Base-by-base conservation (phyloP, 2,797 vertebrate genomes). In the Enteromius fasciolatus region DNA sequence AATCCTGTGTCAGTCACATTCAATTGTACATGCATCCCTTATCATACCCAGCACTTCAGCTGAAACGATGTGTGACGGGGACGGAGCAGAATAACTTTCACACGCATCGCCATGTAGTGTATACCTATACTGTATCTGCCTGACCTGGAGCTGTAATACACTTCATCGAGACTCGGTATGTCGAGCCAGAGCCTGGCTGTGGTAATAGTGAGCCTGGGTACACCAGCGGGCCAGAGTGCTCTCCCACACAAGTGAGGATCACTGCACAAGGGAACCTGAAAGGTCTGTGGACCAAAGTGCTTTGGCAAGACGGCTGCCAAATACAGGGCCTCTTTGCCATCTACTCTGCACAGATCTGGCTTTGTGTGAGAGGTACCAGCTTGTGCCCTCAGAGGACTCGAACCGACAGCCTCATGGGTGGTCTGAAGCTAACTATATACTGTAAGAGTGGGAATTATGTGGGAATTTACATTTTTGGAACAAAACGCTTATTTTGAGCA, bases 251-350 rank as follows among this genome's bases (percentile, higher is more conserved):
- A 80, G 41, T 31, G 12, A 68, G 78, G 73, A 81, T 68, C 52
- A 46, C 14, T 68, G 76, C 54, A 57, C 84, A 86, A 48, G 69
- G 50, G 52, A 39, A 61, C 44, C 70, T 61, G 23, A 48, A 68
- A 80, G 76, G 67, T 76, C 81, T 33, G 41, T 44, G 28, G 50
- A 84, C 82, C 80, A 76, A 72, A 87, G 80, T 77, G 70, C 76
- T 83, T 74, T 44, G 75, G 73, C 70, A 82, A 59, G 39, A 52
- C 17, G 17, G 46, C 78, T 88, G 81, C 81, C 87, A 86, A 81
- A 33, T 28, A 17, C 52, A 15, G 63, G 67, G 25, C 44, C n/a
- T 76, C 28, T 44, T 39, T 44, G n/a, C 68, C 66, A 46, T 74
- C 15, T 39, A 10, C 63, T 59, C 64, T 10, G 31, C 59, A 80